A percentile compares a stretch with the other conserved stretches of the same genome.
These are phyloP conservation scores for Chelonus formosanus DNA, from an alignment of 2,888 invertebrate genomes.

Conservation along the genomic window DNA sequence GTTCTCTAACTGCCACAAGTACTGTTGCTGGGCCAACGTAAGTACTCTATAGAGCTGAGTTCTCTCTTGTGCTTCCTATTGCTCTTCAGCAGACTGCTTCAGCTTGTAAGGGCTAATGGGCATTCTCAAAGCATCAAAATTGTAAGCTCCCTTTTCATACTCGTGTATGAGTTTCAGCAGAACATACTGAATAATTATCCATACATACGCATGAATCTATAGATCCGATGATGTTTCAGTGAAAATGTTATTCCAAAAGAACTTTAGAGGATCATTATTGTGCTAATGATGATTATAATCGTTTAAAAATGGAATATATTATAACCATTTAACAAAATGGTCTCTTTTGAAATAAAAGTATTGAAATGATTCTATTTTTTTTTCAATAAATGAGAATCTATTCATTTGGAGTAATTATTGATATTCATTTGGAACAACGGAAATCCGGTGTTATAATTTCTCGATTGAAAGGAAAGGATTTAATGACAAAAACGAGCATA, in stretches of 20 bases:
- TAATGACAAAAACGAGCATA: not conserved
- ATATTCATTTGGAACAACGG: conserved; percentile 13
- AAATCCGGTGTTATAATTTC: conserved; percentile 28
- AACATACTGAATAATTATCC: conserved; percentile 29
- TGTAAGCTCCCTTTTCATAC: conserved; percentile 5
- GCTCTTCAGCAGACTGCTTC: not conserved
- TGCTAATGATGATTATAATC: too few relatives aligned
- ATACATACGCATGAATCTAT: conserved; percentile 17
- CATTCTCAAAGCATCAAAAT: conserved; percentile 20
- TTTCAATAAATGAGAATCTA: too few relatives aligned
- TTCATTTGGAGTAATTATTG: not conserved
- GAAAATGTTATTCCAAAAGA: too few relatives aligned
- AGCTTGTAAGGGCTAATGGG: conserved; percentile 29
- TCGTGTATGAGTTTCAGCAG: conserved; percentile 2
- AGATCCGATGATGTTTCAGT: too few relatives aligned
- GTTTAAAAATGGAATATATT: too few relatives aligned
- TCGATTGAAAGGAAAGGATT: conserved; percentile 27
- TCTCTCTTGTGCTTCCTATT: not conserved
- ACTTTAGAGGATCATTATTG: too few relatives aligned
- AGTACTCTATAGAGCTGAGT: not conserved
- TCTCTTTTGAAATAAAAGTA: too few relatives aligned
- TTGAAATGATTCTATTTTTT: too few relatives aligned
- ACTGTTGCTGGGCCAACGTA: conserved; percentile 8
- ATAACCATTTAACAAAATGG: too few relatives aligned
- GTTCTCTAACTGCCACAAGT: conserved; percentile 25